Base-by-base conservation (phyloP, 2,113 vertebrate species). In the Pterophyllum scalare region DNA sequence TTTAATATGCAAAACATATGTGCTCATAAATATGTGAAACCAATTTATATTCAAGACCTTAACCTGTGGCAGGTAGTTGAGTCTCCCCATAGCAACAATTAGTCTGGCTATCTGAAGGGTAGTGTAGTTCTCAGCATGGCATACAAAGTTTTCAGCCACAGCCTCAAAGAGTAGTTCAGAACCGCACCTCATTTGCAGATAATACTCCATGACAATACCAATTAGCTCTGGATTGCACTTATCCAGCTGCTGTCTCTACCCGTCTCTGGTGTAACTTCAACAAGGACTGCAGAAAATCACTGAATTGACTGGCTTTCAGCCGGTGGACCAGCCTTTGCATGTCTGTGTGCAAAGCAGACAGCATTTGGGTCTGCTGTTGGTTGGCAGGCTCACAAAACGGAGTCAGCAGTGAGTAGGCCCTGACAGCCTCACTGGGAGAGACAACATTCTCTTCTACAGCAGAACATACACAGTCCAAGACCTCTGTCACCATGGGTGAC, bases 1-100 rank as follows among this genome's bases (percentile, higher is more conserved):
- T n/a, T n/a, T n/a, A n/a, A n/a, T n/a, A n/a, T n/a, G n/a, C n/a
- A n/a, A n/a, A n/a, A n/a, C n/a, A n/a, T n/a, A n/a, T n/a, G n/a
- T n/a, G n/a, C n/a, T n/a, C n/a, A n/a, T 28, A 4, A 0, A 67
- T 67, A 19, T 67, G 1, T 6, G 64, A 6, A 46, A 40, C 24
- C 3, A 14, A 46, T 46, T 14, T 13, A 54, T 3, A 6, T 20
- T 9, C 1, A 56, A 20, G 20, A 56, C 5, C 67, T 17, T 83
- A 60, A 59, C 74, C 75, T 84, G 94, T 14, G 97, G 96, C 33
- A 96, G 74, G 57, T 97, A 97, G 77, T 95, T 97, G 49, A 97
- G 95, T 74, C 92, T 95, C 12, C 97, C 97, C 91, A 97, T 96
- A 0, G 97, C 93, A 12, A 94, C 86, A 0, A 97, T 87, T 79